A percentile compares a stretch with the other conserved stretches of the same genome.
These are phyloP conservation scores for Alces alces DNA, from an alignment of 2,113 vertebrate genomes.

Conservation along the genomic window DNA sequence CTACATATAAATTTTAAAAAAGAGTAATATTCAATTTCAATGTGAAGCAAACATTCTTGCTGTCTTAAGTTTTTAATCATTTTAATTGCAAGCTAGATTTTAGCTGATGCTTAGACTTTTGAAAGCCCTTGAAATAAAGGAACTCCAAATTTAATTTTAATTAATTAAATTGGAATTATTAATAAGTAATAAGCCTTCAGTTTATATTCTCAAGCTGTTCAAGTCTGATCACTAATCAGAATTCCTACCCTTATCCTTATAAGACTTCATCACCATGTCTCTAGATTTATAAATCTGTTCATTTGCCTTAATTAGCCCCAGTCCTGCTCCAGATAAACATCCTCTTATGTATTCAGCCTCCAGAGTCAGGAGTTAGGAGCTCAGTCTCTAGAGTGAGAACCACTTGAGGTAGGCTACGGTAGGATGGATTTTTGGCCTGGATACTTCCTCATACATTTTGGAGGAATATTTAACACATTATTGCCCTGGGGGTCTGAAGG, in stretches of 20 bases:
- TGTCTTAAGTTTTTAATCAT: conserved; percentile 15
- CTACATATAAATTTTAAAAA: not conserved
- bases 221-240: conserved; percentile 9
- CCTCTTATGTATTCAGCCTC: not conserved
- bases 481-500: not conserved
- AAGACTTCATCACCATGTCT: not conserved
- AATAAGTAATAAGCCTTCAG: conserved; percentile 42
- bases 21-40: not conserved
- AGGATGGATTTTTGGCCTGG: not conserved
- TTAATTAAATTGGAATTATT: conserved; percentile 54
- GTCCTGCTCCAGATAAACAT: not conserved
- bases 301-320: not conserved
- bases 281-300: not conserved
- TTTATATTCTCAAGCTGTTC: conserved; percentile 33
- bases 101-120: conserved; percentile 38
- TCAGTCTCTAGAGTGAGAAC: not conserved
- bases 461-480: not conserved
- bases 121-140: conserved; percentile 54
- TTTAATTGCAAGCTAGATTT: conserved; percentile 47
- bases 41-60: not conserved
- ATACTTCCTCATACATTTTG: not conserved
- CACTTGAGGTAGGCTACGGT: not conserved
- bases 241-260: not conserved
- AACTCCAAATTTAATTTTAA: conserved; percentile 49
- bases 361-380: not conserved